Evolutionary conservation across 2,797 vertebrate genomes (phyloP).

Genomic region (Bovichtus diacanthus): DNA sequence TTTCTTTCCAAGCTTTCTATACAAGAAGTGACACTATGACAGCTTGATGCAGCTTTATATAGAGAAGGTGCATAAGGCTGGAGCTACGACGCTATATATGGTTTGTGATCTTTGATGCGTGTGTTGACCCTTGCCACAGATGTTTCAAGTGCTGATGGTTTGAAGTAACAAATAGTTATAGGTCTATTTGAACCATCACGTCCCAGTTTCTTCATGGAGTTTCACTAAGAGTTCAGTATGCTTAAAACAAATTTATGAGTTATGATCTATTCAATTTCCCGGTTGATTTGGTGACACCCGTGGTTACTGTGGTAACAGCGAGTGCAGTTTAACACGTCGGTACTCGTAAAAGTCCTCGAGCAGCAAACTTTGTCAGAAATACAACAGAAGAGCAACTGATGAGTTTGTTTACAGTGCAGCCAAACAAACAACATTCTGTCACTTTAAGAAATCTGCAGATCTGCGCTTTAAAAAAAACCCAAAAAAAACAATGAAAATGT

Average conservation of each 20-base stretch:
- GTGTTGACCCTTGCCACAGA: neutral
- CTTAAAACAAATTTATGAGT: neutral
- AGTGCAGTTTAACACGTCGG: neutral
- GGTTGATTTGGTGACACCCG: neutral
- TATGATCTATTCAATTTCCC: neutral
- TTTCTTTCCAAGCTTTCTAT: slow-evolving; percentile 3
- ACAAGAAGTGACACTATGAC: slow-evolving; percentile 6
- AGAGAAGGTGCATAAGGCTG: neutral
- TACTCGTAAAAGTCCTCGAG: too few relatives aligned
- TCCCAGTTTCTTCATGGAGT: neutral
- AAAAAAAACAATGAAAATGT: neutral
- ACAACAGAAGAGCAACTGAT: neutral
- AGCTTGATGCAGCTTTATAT: neutral
- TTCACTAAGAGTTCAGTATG: neutral
- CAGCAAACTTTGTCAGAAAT: too few relatives aligned
- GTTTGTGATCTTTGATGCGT: neutral
- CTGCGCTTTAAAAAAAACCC: too few relatives aligned
- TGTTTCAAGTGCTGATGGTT: neutral
- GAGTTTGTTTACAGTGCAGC: neutral
- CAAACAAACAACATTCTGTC: neutral
- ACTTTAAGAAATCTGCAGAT: neutral
- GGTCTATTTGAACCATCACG: neutral
- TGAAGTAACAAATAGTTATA: neutral
- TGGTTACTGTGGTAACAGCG: neutral
- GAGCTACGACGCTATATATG: neutral